phyloP scores from a whole-genome alignment of 2,888 invertebrate species.

The Caenorhabditis auriculariae region DNA sequence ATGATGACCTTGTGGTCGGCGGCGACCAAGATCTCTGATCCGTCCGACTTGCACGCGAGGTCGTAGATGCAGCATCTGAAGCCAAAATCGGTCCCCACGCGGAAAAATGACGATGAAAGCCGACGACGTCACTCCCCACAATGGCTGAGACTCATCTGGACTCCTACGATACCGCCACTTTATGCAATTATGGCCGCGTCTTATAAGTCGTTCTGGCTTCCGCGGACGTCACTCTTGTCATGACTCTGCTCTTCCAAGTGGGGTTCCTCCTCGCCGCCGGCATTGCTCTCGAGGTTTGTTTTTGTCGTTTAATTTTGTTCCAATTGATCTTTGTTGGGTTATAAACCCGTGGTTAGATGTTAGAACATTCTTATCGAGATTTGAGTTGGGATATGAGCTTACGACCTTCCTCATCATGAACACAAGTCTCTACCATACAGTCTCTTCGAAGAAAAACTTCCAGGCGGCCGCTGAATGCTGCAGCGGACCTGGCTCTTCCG shows the following conservation, averaged over 20 bases:
- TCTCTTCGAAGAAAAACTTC: too few relatives aligned
- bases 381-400: too few relatives aligned
- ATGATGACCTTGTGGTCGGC: slow-evolving; percentile 92
- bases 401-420: too few relatives aligned
- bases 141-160: slow-evolving; percentile 1
- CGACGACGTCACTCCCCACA: neutral
- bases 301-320: neutral
- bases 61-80: slow-evolving; percentile 78
- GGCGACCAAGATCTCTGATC: slow-evolving; percentile 86
- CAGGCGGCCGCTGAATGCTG: slow-evolving; percentile 50
- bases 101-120: neutral
- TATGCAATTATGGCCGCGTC: slow-evolving; percentile 10
- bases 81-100: neutral
- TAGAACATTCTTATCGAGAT: too few relatives aligned
- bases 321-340: too few relatives aligned
- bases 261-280: slow-evolving; percentile 26
- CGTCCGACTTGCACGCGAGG: slow-evolving; percentile 92
- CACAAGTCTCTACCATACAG: too few relatives aligned
- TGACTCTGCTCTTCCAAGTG: slow-evolving; percentile 37
- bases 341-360: too few relatives aligned
- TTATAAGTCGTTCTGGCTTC: slow-evolving; percentile 5
- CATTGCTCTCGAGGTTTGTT: slow-evolving; percentile 12
- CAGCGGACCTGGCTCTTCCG: slow-evolving; percentile 31
- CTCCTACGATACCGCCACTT: neutral
- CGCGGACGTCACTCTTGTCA: slow-evolving; percentile 28